A percentile compares a stretch with the other conserved stretches of the same genome.
Conservation (phyloP, 2,113 vertebrate genomes). For the Leucosticte australis region DNA sequence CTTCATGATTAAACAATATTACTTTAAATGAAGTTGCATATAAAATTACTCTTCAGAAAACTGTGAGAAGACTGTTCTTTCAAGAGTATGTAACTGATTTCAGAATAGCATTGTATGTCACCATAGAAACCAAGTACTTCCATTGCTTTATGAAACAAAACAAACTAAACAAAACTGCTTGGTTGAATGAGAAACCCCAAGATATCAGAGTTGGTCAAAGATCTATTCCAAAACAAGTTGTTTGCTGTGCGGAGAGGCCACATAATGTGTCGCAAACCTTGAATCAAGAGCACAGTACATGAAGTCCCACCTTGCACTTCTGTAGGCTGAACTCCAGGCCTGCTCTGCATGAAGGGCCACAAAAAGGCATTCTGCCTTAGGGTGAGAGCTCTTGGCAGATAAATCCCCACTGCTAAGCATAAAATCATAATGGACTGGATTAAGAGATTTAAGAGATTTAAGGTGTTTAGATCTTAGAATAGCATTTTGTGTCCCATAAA, state of each 20-base stretch:
- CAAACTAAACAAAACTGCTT: background rate
- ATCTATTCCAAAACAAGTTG: background rate
- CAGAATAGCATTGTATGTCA: background rate
- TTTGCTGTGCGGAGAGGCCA: background rate
- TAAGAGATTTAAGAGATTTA: background rate
- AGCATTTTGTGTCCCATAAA: background rate
- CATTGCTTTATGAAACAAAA: background rate
- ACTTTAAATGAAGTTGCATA: background rate
- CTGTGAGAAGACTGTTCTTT: background rate
- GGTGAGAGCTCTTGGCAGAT: background rate
- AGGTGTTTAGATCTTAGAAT: background rate
- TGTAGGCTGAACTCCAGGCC: background rate
- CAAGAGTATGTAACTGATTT: background rate
- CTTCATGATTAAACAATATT: background rate
- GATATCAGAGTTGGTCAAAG: background rate
- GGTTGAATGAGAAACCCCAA: background rate
- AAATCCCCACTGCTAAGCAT: background rate
- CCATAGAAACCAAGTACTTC: background rate
- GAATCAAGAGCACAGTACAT: background rate
- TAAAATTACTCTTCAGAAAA: background rate
- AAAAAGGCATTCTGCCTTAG: background rate
- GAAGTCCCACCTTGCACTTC: background rate
- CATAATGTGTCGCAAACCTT: background rate
- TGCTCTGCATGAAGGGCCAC: background rate
- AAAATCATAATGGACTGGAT: background rate